These are phyloP conservation scores for Caenorhabditis afra DNA, from an alignment of 2,888 invertebrate species.

Conservation along the genomic window DNA sequence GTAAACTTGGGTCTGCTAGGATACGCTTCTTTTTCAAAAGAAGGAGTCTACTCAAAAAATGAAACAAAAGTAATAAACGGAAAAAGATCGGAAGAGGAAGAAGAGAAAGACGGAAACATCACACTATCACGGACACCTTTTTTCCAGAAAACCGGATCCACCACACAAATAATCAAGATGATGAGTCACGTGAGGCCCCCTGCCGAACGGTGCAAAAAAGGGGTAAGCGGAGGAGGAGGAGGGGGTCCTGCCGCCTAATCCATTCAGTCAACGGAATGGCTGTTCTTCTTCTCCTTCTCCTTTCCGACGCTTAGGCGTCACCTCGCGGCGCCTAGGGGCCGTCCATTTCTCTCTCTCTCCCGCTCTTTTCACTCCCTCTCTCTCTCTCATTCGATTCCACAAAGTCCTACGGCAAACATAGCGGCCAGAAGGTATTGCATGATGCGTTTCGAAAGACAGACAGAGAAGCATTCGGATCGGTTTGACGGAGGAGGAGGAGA, in stretches of 20 bases:
- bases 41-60: no score
- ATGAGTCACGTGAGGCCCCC: not conserved
- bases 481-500: no score
- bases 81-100: no score
- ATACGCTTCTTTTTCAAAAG: no score
- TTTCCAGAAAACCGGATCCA: not conserved
- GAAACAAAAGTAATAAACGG: no score
- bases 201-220: conserved; percentile 9
- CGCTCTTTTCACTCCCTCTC: conserved; percentile 1
- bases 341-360: not conserved
- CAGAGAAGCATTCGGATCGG: not conserved
- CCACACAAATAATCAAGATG: not conserved
- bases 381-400: conserved; percentile 9
- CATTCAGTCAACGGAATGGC: conserved; percentile 43
- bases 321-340: not conserved
- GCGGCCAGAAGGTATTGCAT: not conserved
- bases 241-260: conserved; percentile 29
- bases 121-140: not conserved
- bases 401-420: conserved; percentile 49
- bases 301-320: conserved; percentile 32
- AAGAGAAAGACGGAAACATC: not conserved
- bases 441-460: not conserved
- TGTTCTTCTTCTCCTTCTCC: conserved; percentile 10
- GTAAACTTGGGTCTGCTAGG: not conserved
- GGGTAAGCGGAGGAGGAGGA: not conserved